These are phyloP conservation scores for Enchytraeus crypticus DNA, from an alignment of 2,888 invertebrate species.

Conservation along the genomic window DNA sequence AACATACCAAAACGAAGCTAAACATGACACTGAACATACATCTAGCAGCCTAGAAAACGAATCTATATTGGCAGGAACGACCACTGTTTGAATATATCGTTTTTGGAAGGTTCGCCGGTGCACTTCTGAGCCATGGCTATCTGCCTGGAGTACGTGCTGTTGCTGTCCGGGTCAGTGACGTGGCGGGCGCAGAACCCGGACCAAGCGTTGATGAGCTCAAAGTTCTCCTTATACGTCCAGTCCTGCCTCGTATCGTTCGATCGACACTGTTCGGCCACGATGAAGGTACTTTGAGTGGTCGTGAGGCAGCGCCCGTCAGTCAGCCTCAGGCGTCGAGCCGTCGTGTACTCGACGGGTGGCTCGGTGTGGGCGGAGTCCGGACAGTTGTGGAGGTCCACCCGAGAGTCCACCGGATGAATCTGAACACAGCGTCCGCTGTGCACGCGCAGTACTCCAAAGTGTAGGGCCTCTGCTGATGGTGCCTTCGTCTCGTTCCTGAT, in stretches of 20 bases:
- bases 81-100: slow-evolving; percentile 11
- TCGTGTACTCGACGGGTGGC: slow-evolving; percentile 21
- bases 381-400: slow-evolving; percentile 22
- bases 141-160: slow-evolving; percentile 15
- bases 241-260: slow-evolving; percentile 12
- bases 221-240: slow-evolving; percentile 10
- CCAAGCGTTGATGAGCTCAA: slow-evolving; percentile 14
- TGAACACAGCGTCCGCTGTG: slow-evolving; percentile 21
- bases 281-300: slow-evolving; percentile 17
- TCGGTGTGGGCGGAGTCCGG: slow-evolving; percentile 3
- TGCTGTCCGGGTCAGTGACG: slow-evolving; percentile 27
- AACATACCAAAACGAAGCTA: no score
- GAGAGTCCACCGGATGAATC: no score
- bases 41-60: no score
- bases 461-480: slow-evolving; percentile 9
- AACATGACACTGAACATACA: no score
- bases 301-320: slow-evolving; percentile 20
- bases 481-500: slow-evolving; percentile 14
- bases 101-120: slow-evolving; percentile 7
- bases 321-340: slow-evolving; percentile 7
- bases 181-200: slow-evolving; percentile 25
- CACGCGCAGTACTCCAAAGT: slow-evolving; percentile 20
- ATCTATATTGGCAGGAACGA: slow-evolving; percentile 4
- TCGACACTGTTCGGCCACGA: slow-evolving; percentile 2
- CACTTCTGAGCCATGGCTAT: slow-evolving; percentile 29